Base-by-base conservation (phyloP, 2,113 vertebrate genomes). In the Bettongia penicillata region DNA sequence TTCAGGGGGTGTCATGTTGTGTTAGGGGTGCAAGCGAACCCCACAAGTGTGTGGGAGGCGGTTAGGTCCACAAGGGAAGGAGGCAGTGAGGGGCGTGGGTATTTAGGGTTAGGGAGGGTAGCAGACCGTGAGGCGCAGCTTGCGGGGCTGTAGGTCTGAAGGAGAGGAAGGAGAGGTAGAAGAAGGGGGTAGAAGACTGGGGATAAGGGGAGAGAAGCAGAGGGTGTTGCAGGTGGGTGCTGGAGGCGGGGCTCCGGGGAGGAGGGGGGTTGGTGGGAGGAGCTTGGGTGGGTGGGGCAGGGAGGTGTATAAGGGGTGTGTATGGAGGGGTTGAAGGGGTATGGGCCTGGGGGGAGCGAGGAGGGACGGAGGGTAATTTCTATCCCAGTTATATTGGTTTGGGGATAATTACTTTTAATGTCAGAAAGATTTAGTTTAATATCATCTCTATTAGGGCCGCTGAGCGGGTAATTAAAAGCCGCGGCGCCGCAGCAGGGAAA, bases 391-490 rank as follows among this genome's bases (percentile, higher is more conserved):
- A 99, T 99, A 98, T 98, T 99, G 98, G 98, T 99, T 99, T 99
- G 98, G 99, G 99, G 99, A 99, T 99, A 99, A 99, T 99, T 99
- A 99, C 99, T 99, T 99, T 99, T 99, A 99, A 99, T 99, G 99
- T 99, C 99, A 99, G 99, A 99, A 99, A 99, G 99, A 99, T 99
- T 99, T 99, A 99, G 99, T 99, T 99, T 99, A 99, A 99, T 99
- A 99, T 99, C 99, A 99, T 99, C 99, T 99, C 99, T 99, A 99
- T 99, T 99, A 99, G 99, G 68, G 99, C 99, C 99, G 99, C 99
- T 99, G 99, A 99, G 99, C 98, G 99, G 99, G 99, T 99, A 99
- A 99, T 99, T 99, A 99, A 99, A 99, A 99, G 99, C 99, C 99
- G 99, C 99, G 99, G 99, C 99, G 99, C 99, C 98, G 99, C 99